phyloP scores from a whole-genome alignment of 2,797 vertebrate species.

The Perodicticus potto region DNA sequence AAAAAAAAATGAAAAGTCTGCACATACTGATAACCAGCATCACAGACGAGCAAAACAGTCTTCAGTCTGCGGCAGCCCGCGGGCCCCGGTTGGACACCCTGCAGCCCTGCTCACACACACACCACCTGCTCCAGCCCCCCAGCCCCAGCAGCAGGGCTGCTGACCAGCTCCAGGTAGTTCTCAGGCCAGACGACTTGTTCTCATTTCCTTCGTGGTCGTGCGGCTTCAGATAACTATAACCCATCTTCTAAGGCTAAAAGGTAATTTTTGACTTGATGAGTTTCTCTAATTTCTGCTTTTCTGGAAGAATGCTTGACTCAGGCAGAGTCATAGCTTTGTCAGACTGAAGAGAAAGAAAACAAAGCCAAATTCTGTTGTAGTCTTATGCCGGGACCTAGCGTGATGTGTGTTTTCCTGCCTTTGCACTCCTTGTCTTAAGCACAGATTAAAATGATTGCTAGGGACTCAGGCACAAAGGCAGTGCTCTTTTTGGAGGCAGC shows the following conservation, averaged over 20 bases:
- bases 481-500: background rate
- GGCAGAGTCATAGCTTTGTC: background rate
- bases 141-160: background rate
- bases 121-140: rapidly evolving
- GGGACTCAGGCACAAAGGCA: background rate
- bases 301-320: background rate
- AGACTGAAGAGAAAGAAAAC: background rate
- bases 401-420: background rate
- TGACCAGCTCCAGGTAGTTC: background rate
- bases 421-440: background rate
- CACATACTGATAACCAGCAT: no score
- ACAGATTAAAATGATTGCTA: background rate
- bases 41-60: no score
- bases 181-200: background rate
- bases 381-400: background rate
- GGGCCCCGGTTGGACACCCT: no score
- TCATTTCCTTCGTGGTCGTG: background rate
- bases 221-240: background rate
- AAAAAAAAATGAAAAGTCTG: no score
- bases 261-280: background rate
- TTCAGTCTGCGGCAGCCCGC: no score
- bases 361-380: background rate
- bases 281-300: background rate
- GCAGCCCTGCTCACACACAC: background rate
- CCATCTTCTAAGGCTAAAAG: background rate